phyloP scores from a whole-genome alignment of 2,888 invertebrate species.

The Drosophila prostipennis region DNA sequence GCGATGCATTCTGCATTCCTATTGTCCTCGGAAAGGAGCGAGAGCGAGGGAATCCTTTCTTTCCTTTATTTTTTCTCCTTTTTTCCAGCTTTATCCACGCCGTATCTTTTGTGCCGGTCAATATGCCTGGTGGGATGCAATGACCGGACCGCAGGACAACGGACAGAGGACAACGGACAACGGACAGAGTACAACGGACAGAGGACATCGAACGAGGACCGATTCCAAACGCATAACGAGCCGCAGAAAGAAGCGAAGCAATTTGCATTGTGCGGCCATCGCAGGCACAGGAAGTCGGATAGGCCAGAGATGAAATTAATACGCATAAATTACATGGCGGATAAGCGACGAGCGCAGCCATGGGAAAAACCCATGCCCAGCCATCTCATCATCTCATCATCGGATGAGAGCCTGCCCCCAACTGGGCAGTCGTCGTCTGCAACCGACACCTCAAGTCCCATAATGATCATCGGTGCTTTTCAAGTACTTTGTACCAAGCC shows the following conservation, averaged over 20 bases:
- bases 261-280: conserved; percentile 50
- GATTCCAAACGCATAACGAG: conserved; percentile 56
- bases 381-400: neutral
- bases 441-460: conserved; percentile 21
- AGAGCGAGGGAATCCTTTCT: conserved; percentile 49
- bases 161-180: neutral
- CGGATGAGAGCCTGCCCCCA: neutral
- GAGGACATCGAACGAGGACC: conserved; percentile 24
- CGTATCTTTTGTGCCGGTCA: conserved; percentile 67
- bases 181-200: neutral
- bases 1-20: conserved; percentile 68
- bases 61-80: neutral
- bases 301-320: conserved; percentile 75
- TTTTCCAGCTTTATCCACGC: conserved; percentile 5
- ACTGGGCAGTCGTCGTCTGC: conserved; percentile 8
- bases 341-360: conserved; percentile 34
- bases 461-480: conserved; percentile 11
- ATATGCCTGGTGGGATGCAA: conserved; percentile 37
- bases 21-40: conserved; percentile 51
- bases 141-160: conserved; percentile 21
- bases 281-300: conserved; percentile 73
- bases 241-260: conserved; percentile 43
- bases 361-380: conserved; percentile 50
- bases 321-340: conserved; percentile 74
- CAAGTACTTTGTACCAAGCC: conserved; percentile 8